Base-by-base conservation (phyloP, 1,140 invertebrate genomes). In the Apis dorsata region DNA sequence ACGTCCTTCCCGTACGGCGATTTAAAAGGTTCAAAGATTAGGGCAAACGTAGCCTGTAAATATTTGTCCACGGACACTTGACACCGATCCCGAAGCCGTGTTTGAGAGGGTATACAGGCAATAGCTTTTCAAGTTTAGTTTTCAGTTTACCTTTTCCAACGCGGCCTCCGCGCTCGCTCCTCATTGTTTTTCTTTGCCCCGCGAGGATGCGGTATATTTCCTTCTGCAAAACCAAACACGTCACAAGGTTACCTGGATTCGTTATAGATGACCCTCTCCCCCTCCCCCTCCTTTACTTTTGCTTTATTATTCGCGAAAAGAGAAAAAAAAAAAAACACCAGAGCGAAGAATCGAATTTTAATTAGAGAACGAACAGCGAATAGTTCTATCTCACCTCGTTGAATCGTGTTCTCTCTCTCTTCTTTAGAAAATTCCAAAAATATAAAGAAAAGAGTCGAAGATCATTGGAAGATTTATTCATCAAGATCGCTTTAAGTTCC, bases 21-120 rank as follows among this genome's bases (percentile, higher is more conserved):
- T 82, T 80, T 73, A 80, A 69, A 69, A 76, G 49, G 73, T 76
- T 69, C 65, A 76, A 69, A 69, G 73, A 65, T 76, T 51, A 76
- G 65, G 51, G 44, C 59, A 65, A 74, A 63, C 73, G 63, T 53
- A 19, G 44, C 73, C n/a, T 44, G 72, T 65, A 66, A 82, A 82
- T 76, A 82, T 82, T 82, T 82, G 63, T 60, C 53, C 44, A 44
- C 51, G 49, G 44, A 34, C n/a, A 60, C 80, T 77, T 82, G 80
- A 82, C 80, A 82, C 55, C 63, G 15, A 82, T 60, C 73, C 65
- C 21, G 44, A 44, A 69, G 80, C 65, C 44, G 65, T 82, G 53
- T 82, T 82, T 69, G 34, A 68, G 24, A 28, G 34, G 44, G 34
- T 51, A n/a, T 76, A 17, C 21, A 15, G 13, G 34, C 44, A 66